These are phyloP conservation scores for Rhagoletis pomonella DNA, from an alignment of 1,140 invertebrate genomes.

Conservation along the genomic window DNA sequence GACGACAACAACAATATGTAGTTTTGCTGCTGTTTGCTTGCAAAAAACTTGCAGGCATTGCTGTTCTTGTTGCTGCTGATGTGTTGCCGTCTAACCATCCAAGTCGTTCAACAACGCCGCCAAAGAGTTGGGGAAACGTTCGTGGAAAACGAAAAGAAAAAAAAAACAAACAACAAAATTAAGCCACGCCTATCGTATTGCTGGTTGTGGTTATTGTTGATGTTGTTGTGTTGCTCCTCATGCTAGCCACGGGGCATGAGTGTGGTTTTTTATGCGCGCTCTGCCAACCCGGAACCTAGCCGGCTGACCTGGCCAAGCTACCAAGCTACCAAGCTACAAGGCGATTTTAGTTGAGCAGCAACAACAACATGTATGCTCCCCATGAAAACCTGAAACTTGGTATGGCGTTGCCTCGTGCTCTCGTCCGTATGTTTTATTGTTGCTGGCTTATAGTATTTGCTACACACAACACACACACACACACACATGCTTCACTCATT, in stretches of 20 bases:
- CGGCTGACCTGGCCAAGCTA: background rate
- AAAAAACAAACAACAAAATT: background rate
- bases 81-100: background rate
- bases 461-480: too few relatives aligned
- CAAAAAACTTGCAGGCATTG: conserved; percentile 20
- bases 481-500: conserved; percentile 29
- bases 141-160: background rate
- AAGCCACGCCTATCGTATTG: conserved; percentile 32
- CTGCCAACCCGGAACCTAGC: conserved; percentile 2
- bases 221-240: background rate
- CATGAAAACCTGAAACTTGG: background rate
- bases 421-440: background rate
- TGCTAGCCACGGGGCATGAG: background rate
- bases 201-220: background rate
- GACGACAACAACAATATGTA: background rate
- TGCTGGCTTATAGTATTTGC: background rate
- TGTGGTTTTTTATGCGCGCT: conserved; percentile 32
- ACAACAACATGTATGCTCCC: background rate
- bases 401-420: conserved; percentile 25
- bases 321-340: conserved; percentile 1
- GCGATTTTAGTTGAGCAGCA: background rate
- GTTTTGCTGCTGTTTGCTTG: conserved; percentile 20
- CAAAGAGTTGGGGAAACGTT: conserved; percentile 27
- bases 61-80: conserved; percentile 26
- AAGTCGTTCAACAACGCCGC: background rate